phyloP scores from a whole-genome alignment of 1,140 invertebrate genomes.

The Plutomurus gul region DNA sequence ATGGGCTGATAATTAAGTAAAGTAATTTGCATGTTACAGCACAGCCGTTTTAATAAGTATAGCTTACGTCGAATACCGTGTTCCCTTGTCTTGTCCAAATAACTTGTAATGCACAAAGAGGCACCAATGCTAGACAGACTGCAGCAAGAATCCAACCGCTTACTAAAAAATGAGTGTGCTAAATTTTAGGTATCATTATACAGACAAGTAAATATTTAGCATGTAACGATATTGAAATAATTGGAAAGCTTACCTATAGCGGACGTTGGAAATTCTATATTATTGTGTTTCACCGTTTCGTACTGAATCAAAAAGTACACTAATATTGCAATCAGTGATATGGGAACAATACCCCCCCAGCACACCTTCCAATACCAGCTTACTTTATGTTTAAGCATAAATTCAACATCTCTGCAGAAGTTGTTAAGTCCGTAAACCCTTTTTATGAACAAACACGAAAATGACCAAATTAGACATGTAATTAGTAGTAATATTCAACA shows the following conservation, averaged over 20 bases:
- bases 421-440: conserved; percentile 64
- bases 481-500: too few species aligned
- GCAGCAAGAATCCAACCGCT: conserved; percentile 63
- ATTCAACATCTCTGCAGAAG: conserved; percentile 70
- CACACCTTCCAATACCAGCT: conserved; percentile 76
- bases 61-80: conserved; percentile 43
- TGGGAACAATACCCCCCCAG: conserved; percentile 62
- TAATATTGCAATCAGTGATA: conserved; percentile 33
- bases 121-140: conserved; percentile 64
- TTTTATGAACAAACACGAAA: too few species aligned
- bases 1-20: too few species aligned
- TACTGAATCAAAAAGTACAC: conserved; percentile 55
- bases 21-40: too few species aligned
- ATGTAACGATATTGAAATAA: background rate
- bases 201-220: background rate
- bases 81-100: conserved; percentile 50
- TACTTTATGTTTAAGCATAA: conserved; percentile 73
- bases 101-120: conserved; percentile 61
- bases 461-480: too few species aligned
- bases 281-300: conserved; percentile 62
- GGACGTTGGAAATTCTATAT: conserved; percentile 43
- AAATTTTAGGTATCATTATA: background rate
- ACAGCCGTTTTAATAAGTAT: too few species aligned
- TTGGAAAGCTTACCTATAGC: conserved; percentile 44
- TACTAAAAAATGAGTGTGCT: conserved; percentile 48